These are phyloP conservation scores for Nematostella vectensis DNA, from an alignment of 92 coral and sea anemone species.

Conservation along the genomic window DNA sequence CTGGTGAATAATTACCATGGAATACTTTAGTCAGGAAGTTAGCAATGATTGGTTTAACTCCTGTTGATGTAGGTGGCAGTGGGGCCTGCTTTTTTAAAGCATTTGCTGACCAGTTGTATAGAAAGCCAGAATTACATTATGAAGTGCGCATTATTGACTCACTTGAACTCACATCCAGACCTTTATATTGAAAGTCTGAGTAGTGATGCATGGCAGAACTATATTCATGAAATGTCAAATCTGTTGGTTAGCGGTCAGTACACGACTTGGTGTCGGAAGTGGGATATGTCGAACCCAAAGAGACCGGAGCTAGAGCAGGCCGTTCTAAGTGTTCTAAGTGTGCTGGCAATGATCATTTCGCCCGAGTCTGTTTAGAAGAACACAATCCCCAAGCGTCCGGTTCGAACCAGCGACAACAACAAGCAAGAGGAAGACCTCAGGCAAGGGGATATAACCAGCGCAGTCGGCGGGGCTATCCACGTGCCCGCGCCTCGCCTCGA, in stretches of 20 bases:
- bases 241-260: too few species aligned
- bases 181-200: slow-evolving; percentile 30
- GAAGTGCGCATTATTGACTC: slow-evolving; percentile 24
- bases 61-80: slow-evolving; percentile 38
- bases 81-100: slow-evolving; percentile 38
- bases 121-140: slow-evolving; percentile 21
- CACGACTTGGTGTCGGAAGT: slow-evolving; percentile 1
- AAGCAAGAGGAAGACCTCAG: too few species aligned
- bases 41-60: slow-evolving; percentile 28
- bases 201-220: slow-evolving; percentile 26
- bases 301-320: too few species aligned
- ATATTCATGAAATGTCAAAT: slow-evolving; percentile 33
- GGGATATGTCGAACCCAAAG: too few species aligned
- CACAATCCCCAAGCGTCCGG: too few species aligned
- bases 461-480: too few species aligned
- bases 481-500: too few species aligned
- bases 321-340: too few species aligned
- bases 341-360: too few species aligned
- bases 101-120: slow-evolving; percentile 27
- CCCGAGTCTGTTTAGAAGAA: too few species aligned
- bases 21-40: slow-evolving; percentile 22
- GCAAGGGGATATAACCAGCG: too few species aligned
- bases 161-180: slow-evolving; percentile 34
- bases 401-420: too few species aligned
- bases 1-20: slow-evolving; percentile 10